phyloP scores from a whole-genome alignment of 1,140 invertebrate genomes.

The Drosophila athabasca region DNA sequence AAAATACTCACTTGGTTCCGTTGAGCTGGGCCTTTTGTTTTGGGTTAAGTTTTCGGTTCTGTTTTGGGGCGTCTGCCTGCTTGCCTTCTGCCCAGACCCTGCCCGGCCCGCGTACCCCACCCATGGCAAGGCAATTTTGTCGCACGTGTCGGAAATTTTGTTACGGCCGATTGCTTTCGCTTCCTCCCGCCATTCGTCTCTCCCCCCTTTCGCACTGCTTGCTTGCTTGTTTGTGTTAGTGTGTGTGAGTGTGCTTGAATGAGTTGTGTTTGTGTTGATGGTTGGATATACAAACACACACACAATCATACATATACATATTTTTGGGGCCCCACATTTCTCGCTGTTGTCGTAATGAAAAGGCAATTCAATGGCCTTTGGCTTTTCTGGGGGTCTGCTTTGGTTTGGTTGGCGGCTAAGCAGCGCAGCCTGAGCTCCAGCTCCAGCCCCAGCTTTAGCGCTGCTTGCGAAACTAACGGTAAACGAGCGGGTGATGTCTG shows the following conservation, averaged over 20 bases:
- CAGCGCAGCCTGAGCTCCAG: neutral
- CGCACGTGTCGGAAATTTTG: slow-evolving; percentile 81
- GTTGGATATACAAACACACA: slow-evolving; percentile 6
- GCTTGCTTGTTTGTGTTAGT: slow-evolving; percentile 15
- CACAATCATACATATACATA: neutral
- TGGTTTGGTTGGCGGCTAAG: too few relatives aligned
- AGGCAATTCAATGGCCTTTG: slow-evolving; percentile 79
- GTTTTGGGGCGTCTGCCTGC: slow-evolving; percentile 41
- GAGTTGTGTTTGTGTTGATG: slow-evolving; percentile 36
- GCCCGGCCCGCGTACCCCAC: slow-evolving; percentile 10
- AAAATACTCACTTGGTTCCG: slow-evolving; percentile 9
- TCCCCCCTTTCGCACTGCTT: neutral
- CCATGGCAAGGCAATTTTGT: slow-evolving; percentile 65
- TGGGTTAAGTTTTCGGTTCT: slow-evolving; percentile 31
- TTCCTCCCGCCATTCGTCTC: slow-evolving; percentile 10
- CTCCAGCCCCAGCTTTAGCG: slow-evolving; percentile 11
- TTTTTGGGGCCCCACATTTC: slow-evolving; percentile 17
- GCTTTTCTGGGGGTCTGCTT: slow-evolving; percentile 31
- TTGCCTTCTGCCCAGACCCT: slow-evolving; percentile 10
- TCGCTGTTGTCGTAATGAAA: slow-evolving; percentile 54
- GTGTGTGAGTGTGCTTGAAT: slow-evolving; percentile 29
- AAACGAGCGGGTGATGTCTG: slow-evolving; percentile 38
- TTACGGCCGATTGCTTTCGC: slow-evolving; percentile 78
- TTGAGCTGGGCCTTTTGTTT: slow-evolving; percentile 5
- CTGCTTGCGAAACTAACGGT: slow-evolving; percentile 55